A percentile compares a stretch with the other conserved stretches of the same genome.
phyloP scores from a whole-genome alignment of 53 echinoderm and acorn worm species.

The Echinometra lucunter region DNA sequence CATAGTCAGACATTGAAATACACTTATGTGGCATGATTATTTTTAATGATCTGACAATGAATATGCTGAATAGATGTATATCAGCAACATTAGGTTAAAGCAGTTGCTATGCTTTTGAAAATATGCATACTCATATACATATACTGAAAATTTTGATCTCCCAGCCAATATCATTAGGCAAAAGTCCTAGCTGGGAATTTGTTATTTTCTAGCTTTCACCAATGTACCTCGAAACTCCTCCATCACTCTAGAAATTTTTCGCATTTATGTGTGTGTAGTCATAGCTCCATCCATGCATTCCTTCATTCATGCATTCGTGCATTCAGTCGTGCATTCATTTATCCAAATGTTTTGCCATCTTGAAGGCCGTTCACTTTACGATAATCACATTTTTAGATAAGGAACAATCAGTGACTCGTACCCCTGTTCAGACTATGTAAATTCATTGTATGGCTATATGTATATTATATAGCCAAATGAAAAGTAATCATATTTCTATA shows the following conservation, averaged over 20 bases:
- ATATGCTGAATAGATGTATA: neutral
- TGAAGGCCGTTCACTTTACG: neutral
- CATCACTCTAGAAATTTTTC: neutral
- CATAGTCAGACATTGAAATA: neutral
- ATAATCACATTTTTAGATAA: neutral
- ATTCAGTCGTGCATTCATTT: constrained; percentile 25
- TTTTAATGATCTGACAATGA: neutral
- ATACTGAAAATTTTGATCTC: neutral
- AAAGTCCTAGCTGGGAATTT: neutral
- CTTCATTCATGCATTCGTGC: neutral
- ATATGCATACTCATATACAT: no score
- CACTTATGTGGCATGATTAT: neutral
- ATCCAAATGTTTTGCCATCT: neutral
- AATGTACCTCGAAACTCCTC: neutral
- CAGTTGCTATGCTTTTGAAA: neutral
- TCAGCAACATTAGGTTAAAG: neutral
- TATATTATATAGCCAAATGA: no score
- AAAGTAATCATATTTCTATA: no score
- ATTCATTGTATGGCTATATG: no score
- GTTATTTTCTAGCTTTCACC: neutral
- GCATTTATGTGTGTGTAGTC: neutral
- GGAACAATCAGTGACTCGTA: neutral
- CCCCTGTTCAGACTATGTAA: no score
- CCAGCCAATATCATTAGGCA: neutral
- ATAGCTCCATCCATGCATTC: constrained; percentile 1